Base-by-base conservation (phyloP, 2,113 vertebrate species). In the Percina caprodes region DNA sequence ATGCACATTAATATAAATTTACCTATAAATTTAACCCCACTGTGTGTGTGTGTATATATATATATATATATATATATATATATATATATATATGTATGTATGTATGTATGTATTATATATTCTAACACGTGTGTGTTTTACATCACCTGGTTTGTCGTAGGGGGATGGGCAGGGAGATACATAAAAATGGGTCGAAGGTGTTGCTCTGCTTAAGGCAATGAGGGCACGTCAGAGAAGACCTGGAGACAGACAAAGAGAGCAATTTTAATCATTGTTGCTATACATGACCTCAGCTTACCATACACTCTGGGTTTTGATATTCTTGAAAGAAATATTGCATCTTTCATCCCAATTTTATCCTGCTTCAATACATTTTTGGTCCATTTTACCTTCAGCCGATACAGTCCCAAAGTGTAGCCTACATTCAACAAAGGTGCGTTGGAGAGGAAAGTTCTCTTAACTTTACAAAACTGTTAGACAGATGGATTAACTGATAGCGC, bases 191-290 rank as follows among this genome's bases (percentile, higher is more conserved):
- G 85, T 99, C 98, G 0, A 98, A 99, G 85, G 98, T 99, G 96
- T 98, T 99, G 95, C 98, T 99, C 91, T 99, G 98, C 85, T 97
- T 98, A 93, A 93, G 96, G 94, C 98, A 99, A 90, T 98, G 97
- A 52, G 98, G 97, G 80, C 98, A 99, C 1, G 98, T 99, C 94
- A 99, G 89, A 52, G 97, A 99, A 33, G 97, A 99, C 90, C 98
- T 99, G 89, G 74, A 56, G 19, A 74, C 1, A 83, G 14, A 75
- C 16, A 81, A 8, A 48, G n/a, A 70, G 5, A 74, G 30, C 21
- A 68, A 23, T 60, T 65, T 61, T 12, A 51, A 52, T 66, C 2
- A 1, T 54, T 33, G 45, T 14, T 60, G 3, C 19, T 5, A 21
- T 11, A 45, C 19, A 35, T 6, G 46, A 72, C 55, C 10, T 67